phyloP scores from a whole-genome alignment of 2,888 invertebrate species.

The Lamellibrachia columna region DNA sequence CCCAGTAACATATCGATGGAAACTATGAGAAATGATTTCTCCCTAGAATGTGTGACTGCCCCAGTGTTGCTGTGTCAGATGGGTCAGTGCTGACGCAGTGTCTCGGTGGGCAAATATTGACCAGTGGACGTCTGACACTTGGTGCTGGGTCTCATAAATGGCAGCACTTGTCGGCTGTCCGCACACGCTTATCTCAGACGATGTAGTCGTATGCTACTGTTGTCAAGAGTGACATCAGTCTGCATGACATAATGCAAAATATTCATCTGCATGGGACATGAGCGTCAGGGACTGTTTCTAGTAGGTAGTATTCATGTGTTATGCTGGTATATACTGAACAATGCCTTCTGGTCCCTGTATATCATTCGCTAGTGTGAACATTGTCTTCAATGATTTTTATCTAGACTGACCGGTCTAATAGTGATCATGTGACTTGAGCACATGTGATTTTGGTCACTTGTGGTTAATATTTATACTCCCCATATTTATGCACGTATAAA shows the following conservation, averaged over 20 bases:
- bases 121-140: not conserved
- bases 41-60: not conserved
- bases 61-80: constrained; percentile 6
- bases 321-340: too few species aligned
- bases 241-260: not conserved
- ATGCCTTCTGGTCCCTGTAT: too few species aligned
- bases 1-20: too few species aligned
- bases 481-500: too few species aligned
- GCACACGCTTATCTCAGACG: not conserved
- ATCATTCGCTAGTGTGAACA: too few species aligned
- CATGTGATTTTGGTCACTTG: too few species aligned
- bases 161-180: constrained; percentile 6
- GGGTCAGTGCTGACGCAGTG: constrained; percentile 5
- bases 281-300: not conserved
- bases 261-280: not conserved
- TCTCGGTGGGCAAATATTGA: constrained; percentile 21
- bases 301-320: too few species aligned
- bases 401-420: too few species aligned
- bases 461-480: too few species aligned
- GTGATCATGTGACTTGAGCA: too few species aligned
- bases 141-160: not conserved
- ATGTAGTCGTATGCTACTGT: not conserved
- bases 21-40: too few species aligned
- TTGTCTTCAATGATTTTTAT: too few species aligned
- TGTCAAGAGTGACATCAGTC: not conserved